Evolutionary conservation across 2,888 invertebrate species (phyloP).

Genomic region (Apomyelois bistriatella): DNA sequence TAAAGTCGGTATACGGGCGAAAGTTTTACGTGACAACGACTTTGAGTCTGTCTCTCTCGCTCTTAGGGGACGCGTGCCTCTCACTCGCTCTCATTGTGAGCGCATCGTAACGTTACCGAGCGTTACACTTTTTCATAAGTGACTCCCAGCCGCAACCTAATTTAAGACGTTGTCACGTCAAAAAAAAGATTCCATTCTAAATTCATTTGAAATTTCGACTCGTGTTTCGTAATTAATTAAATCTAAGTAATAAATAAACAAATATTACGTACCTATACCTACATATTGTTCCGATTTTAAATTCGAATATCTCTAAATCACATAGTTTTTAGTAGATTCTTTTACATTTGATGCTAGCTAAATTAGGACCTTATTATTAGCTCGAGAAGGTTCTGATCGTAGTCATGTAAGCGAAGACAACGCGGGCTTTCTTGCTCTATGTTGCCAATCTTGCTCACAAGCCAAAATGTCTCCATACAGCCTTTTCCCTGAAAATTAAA

Average conservation of each 20-base stretch:
- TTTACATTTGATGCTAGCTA: neutral
- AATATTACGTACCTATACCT: neutral
- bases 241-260: neutral
- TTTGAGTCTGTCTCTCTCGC: too few relatives aligned
- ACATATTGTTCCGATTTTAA: neutral
- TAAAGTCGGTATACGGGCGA: too few relatives aligned
- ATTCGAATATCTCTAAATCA: neutral
- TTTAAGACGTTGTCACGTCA: too few relatives aligned
- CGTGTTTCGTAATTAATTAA: too few relatives aligned
- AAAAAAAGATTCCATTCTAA: too few relatives aligned
- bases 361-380: constrained; percentile 49
- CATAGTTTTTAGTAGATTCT: neutral
- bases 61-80: too few relatives aligned
- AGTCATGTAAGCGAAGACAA: constrained; percentile 55
- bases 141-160: too few relatives aligned
- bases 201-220: too few relatives aligned
- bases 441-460: constrained; percentile 61
- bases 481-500: constrained; percentile 72
- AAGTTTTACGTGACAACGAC: too few relatives aligned
- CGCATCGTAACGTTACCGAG: too few relatives aligned
- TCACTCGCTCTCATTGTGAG: too few relatives aligned
- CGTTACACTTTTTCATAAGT: too few relatives aligned
- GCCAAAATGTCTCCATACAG: constrained; percentile 77
- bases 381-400: constrained; percentile 61
- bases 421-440: constrained; percentile 48